Base-by-base conservation (phyloP, 2,113 vertebrate species). In the Chauna torquata region DNA sequence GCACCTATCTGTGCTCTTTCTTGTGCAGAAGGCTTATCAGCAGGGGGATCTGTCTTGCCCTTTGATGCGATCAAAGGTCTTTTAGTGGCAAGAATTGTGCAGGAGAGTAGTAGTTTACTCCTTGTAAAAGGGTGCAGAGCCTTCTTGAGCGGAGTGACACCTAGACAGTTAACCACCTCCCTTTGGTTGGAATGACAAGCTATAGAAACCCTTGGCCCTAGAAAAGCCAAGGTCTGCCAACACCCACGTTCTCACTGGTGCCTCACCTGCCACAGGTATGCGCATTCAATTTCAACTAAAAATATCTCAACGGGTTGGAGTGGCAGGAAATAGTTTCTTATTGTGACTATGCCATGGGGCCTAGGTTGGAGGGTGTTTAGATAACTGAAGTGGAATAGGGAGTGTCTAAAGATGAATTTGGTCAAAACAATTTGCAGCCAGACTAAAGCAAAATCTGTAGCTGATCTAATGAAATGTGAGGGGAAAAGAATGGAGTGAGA, bases 241-340 rank as follows among this genome's bases (percentile, higher is more conserved):
- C 97, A 96, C 98, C 98, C 91, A 93, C 97, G 94, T 97, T 97
- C 95, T 97, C 96, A 81, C 74, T 74, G 61, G 19, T 84, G 96
- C 97, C 97, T 97, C 98, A 94, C 98, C 98, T 98, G 96, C 79
- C 81, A 79, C 79, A 98, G 97, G 96, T 95, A 98, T 98, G 98
- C 87, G 57, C 62, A 64, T 88, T 96, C 44, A 93, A 18, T 87
- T 81, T 87, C 82, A 91, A 68, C 97, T 97, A 97, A 98, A 98
- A 98, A 97, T 98, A 98, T 61, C 88, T 89, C 59, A 74, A 79
- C 75, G 47, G 61, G 81, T 94, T 95, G 71, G 89, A 97, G 89
- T 55, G 87, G 28, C 77, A 89, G 93, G 89, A 97, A 95, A 80
- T 87, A 44, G n/a, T n/a, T 94, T 94, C 86, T 92, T 92, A 88